Percentiles rank a stretch among this genome's conserved stretches.
Conservation (phyloP, 2,888 invertebrate genomes). For the Torymus tubicola region DNA sequence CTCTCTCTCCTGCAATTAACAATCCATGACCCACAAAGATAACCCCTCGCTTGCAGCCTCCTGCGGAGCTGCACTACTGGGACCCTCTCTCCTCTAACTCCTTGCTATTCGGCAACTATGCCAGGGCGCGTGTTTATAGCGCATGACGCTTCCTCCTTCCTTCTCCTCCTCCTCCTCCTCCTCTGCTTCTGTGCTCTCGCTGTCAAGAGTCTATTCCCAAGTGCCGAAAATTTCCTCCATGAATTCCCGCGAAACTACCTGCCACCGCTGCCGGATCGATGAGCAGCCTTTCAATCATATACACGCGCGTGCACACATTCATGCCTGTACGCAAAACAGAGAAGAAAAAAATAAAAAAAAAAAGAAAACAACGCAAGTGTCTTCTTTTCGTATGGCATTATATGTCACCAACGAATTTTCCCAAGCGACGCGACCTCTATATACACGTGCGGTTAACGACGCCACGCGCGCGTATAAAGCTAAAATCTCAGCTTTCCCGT, state of each 20-base stretch:
- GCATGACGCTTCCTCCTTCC: constrained; percentile 12
- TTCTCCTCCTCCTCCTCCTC: too few relatives aligned
- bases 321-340: background rate
- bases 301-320: too few relatives aligned
- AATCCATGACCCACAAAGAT: too few relatives aligned
- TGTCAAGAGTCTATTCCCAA: constrained; percentile 30
- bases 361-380: background rate
- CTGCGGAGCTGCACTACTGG: background rate
- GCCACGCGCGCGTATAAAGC: background rate
- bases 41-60: too few relatives aligned
- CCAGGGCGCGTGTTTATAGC: constrained; percentile 36
- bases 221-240: constrained; percentile 42
- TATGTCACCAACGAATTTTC: constrained; percentile 1
- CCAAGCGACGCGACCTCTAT: background rate
- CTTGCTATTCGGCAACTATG: constrained; percentile 38
- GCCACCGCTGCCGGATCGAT: constrained; percentile 24
- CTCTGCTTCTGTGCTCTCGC: background rate
- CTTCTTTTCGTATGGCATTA: background rate
- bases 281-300: constrained; percentile 36
- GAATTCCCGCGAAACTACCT: constrained; percentile 12
- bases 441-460: constrained; percentile 15
- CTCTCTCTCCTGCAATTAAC: too few relatives aligned
- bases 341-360: background rate
- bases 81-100: constrained; percentile 3
- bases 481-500: background rate